Percentiles rank a stretch among this genome's conserved stretches.
These are phyloP conservation scores for Xenus cinereus DNA, from an alignment of 2,113 vertebrate genomes.

Conservation along the genomic window DNA sequence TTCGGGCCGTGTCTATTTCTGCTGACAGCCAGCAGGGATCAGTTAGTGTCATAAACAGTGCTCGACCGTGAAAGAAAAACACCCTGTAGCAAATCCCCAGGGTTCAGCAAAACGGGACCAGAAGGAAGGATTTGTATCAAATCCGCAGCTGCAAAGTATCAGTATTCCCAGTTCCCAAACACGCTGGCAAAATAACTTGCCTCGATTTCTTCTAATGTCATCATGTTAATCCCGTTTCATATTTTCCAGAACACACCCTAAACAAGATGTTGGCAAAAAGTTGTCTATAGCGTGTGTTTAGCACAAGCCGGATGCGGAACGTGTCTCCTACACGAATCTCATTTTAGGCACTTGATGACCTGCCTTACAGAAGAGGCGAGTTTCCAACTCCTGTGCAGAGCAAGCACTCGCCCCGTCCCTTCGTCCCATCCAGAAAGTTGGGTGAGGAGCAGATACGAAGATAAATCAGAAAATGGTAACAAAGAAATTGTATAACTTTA, in stretches of 20 bases:
- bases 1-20: background rate
- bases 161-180: background rate
- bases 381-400: accelerated
- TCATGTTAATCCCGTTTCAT: background rate
- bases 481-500: background rate
- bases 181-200: background rate
- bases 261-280: background rate
- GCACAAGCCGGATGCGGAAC: background rate
- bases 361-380: no score
- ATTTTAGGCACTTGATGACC: background rate
- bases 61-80: accelerated
- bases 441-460: background rate
- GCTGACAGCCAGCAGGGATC: background rate
- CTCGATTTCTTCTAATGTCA: background rate
- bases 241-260: background rate
- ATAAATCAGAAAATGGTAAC: background rate
- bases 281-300: background rate
- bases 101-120: background rate
- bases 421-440: accelerated
- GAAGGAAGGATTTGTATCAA: background rate
- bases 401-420: background rate
- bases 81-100: background rate
- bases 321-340: background rate
- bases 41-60: background rate
- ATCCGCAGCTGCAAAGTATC: background rate